Percentiles rank a stretch among this genome's conserved stretches.
Conservation (phyloP, 2,797 vertebrate species). For the Benthosema pterotum region DNA sequence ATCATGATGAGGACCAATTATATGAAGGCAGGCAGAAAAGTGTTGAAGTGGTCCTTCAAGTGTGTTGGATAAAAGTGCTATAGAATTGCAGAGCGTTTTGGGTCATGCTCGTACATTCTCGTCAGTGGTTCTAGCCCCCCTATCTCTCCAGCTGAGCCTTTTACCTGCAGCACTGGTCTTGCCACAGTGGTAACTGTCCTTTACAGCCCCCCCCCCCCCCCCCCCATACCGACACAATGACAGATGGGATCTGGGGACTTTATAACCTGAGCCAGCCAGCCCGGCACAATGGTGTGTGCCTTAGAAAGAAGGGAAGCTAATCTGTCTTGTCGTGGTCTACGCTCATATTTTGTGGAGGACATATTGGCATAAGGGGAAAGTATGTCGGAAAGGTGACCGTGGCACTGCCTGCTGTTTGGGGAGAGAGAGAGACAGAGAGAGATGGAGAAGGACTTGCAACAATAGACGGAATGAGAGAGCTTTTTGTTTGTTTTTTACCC, state of each 20-base stretch:
- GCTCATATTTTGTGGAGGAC: slow-evolving; percentile 46
- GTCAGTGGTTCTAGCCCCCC: not conserved
- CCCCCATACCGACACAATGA: slow-evolving; percentile 64
- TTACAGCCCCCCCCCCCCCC: slow-evolving; percentile 47
- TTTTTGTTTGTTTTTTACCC: slow-evolving; percentile 14
- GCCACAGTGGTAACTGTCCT: slow-evolving; percentile 23
- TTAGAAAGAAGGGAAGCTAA: slow-evolving; percentile 50
- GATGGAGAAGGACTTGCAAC: slow-evolving; percentile 4
- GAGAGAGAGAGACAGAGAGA: slow-evolving; percentile 5
- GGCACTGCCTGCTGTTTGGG: slow-evolving; percentile 22
- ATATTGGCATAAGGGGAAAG: slow-evolving; percentile 43
- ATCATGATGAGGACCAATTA: too few species aligned
- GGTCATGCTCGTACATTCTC: too few species aligned
- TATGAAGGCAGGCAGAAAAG: too few species aligned
- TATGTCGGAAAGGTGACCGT: slow-evolving; percentile 52
- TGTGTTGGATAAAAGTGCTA: too few species aligned
- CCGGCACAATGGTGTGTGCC: slow-evolving; percentile 26
- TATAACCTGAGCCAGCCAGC: slow-evolving; percentile 51
- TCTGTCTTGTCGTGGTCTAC: slow-evolving; percentile 47
- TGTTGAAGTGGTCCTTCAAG: too few species aligned
- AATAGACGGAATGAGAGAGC: slow-evolving; percentile 13
- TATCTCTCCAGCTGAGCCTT: slow-evolving; percentile 10
- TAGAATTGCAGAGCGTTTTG: too few species aligned
- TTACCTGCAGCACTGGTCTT: too few species aligned
- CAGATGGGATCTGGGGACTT: slow-evolving; percentile 63